Percentiles rank a stretch among this genome's conserved stretches.
Conservation (phyloP, 2,888 invertebrate genomes). For the Strigamia transsilvanica region DNA sequence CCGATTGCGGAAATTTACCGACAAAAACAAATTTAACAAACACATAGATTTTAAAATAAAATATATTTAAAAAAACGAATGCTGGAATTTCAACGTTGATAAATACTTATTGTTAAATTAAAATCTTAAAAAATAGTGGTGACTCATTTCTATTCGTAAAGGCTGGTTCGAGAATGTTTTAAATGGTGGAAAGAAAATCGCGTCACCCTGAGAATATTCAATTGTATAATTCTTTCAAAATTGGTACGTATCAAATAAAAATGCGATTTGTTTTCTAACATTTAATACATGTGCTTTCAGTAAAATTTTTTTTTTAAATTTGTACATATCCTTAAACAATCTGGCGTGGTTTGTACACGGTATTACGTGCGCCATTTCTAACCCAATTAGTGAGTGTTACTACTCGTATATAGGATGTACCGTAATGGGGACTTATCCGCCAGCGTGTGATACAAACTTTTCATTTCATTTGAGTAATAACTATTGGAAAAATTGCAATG, state of each 20-base stretch:
- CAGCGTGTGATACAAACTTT: too few relatives aligned
- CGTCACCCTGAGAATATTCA: not conserved
- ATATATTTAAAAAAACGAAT: not conserved
- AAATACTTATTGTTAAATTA: not conserved
- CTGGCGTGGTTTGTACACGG: not conserved
- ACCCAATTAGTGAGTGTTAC: not conserved
- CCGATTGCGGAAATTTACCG: not conserved
- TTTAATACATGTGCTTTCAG: too few relatives aligned
- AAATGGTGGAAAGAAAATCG: slow-evolving; percentile 2
- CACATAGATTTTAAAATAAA: too few relatives aligned
- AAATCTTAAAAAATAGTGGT: not conserved
- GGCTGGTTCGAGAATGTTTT: slow-evolving; percentile 11
- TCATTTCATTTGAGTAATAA: too few relatives aligned
- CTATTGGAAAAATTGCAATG: too few relatives aligned
- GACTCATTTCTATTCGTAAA: not conserved
- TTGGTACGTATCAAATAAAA: not conserved
- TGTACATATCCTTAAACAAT: not conserved
- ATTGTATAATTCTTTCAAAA: not conserved
- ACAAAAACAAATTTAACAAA: not conserved
- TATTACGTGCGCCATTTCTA: slow-evolving; percentile 1
- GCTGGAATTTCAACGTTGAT: not conserved
- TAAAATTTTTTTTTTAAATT: too few relatives aligned
- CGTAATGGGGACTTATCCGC: too few relatives aligned
- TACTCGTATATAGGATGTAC: too few relatives aligned
- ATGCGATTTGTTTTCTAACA: too few relatives aligned